Evolutionary conservation across 2,888 invertebrate species (phyloP).

Genomic region (Chaitophorus viminalis): DNA sequence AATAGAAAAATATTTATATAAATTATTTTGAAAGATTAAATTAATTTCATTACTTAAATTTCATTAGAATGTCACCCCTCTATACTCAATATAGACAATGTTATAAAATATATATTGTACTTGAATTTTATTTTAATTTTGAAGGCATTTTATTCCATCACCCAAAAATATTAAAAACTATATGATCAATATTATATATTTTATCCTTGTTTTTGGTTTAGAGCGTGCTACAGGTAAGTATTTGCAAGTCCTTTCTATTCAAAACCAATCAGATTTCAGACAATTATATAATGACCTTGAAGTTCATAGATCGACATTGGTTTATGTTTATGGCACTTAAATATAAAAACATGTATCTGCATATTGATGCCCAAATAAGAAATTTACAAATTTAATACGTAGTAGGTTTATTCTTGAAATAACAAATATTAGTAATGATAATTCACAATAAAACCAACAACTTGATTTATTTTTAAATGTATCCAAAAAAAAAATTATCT

Average conservation of each 20-base stretch:
- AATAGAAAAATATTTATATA: no score
- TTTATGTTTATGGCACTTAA: neutral
- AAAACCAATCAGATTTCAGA: constrained; percentile 31
- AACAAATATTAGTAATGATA: neutral
- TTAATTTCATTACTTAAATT: neutral
- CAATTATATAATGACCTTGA: constrained; percentile 18
- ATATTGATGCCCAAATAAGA: neutral
- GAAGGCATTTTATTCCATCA: neutral
- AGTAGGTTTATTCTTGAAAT: neutral
- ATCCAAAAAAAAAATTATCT: neutral
- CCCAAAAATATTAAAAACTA: neutral
- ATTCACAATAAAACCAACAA: neutral
- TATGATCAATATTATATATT: neutral
- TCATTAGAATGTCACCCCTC: neutral
- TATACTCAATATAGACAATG: neutral
- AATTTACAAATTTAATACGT: neutral
- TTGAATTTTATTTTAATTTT: neutral
- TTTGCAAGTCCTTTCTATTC: constrained; percentile 14
- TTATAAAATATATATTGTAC: neutral
- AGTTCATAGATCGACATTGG: neutral
- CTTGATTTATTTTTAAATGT: neutral
- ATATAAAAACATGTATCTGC: neutral
- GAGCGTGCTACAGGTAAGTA: constrained; percentile 2
- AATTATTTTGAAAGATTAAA: neutral
- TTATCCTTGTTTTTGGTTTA: constrained; percentile 18